Evolutionary conservation across 2,888 invertebrate species (phyloP).

Genomic region (Synergus gifuensis): DNA sequence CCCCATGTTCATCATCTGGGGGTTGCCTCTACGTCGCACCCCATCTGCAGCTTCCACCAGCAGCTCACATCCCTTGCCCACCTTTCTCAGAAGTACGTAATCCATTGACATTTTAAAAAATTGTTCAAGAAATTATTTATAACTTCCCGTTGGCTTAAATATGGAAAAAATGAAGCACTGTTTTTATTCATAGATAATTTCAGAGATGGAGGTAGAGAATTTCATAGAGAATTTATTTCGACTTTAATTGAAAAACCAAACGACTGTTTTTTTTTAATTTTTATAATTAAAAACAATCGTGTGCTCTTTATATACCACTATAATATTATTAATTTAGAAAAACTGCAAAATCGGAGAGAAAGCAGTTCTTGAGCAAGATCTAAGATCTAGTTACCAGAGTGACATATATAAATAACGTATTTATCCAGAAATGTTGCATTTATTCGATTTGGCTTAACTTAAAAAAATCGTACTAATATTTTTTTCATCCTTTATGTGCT

Average conservation of each 20-base stretch:
- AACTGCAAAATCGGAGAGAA: background rate
- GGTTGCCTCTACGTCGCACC: conserved; percentile 40
- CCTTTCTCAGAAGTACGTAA: conserved; percentile 59
- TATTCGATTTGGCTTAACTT: background rate
- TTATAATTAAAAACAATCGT: too few relatives aligned
- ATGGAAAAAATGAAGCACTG: background rate
- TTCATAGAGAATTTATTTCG: too few relatives aligned
- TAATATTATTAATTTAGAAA: background rate
- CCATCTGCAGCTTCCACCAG: conserved; percentile 40
- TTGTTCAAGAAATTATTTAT: background rate
- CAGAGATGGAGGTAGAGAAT: background rate
- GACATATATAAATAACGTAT: background rate
- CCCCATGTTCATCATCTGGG: conserved; percentile 42
- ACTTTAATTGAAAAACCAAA: too few relatives aligned
- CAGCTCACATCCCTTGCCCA: conserved; percentile 29
- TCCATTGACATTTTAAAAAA: background rate
- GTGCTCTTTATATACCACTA: background rate
- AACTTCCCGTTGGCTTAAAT: background rate
- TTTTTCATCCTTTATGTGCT: too few relatives aligned
- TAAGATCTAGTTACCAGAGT: background rate
- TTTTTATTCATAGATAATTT: background rate
- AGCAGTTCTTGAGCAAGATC: background rate
- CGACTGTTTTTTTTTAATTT: too few relatives aligned
- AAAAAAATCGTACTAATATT: too few relatives aligned
- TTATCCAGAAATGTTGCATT: background rate